phyloP scores from a whole-genome alignment of 1,140 invertebrate species.

The Catajapyx aquilonaris region DNA sequence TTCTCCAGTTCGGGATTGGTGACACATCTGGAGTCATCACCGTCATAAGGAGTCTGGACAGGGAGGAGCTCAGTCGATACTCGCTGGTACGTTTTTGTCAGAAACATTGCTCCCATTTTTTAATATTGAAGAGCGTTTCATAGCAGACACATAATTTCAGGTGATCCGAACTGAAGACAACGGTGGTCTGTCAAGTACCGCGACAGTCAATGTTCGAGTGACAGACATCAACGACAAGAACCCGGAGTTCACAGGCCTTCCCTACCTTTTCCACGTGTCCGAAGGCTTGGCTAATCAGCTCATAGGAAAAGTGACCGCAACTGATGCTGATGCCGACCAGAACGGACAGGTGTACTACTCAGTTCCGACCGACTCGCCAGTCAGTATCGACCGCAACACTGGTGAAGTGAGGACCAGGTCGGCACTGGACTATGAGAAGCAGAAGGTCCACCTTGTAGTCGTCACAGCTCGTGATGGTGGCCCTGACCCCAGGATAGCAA shows the following conservation, averaged over 20 bases:
- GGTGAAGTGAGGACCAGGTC: slow-evolving; percentile 54
- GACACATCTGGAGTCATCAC: slow-evolving; percentile 58
- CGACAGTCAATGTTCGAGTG: slow-evolving; percentile 67
- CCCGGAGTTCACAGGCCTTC: slow-evolving; percentile 51
- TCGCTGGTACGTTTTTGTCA: slow-evolving; percentile 37
- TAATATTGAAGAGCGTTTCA: background rate
- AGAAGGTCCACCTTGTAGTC: slow-evolving; percentile 33
- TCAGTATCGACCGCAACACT: slow-evolving; percentile 49
- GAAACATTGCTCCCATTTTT: background rate
- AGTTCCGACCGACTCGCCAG: slow-evolving; percentile 52
- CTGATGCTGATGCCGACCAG: slow-evolving; percentile 54
- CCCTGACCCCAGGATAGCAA: slow-evolving; percentile 59
- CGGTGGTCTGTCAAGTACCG: slow-evolving; percentile 54
- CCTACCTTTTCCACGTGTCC: slow-evolving; percentile 46
- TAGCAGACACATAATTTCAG: background rate
- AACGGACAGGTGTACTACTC: slow-evolving; percentile 36
- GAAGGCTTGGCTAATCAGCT: slow-evolving; percentile 17
- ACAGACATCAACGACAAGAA: slow-evolving; percentile 81
- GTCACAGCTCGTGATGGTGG: slow-evolving; percentile 76
- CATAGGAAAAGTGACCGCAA: slow-evolving; percentile 20
- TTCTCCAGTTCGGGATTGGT: slow-evolving; percentile 63
- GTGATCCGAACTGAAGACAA: slow-evolving; percentile 56
- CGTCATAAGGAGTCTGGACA: slow-evolving; percentile 58
- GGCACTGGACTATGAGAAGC: slow-evolving; percentile 62
- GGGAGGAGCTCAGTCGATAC: slow-evolving; percentile 67